Base-by-base conservation (phyloP, 2,113 vertebrate genomes). In the Manacus vitellinus region DNA sequence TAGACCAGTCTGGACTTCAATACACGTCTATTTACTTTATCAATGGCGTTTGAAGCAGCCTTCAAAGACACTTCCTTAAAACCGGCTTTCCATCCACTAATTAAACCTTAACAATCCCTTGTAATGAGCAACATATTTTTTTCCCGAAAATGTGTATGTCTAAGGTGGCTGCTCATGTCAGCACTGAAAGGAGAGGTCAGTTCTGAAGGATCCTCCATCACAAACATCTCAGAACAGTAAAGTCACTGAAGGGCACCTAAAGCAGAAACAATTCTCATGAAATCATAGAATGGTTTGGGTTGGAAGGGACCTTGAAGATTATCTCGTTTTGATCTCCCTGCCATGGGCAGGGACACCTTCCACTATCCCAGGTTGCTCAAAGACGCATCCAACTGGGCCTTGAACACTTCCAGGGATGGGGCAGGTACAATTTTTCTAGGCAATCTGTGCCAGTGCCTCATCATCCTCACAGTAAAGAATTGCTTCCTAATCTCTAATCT, bases 1-100 rank as follows among this genome's bases (percentile, higher is more conserved):
- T 95, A 93, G 51, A 68, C 55, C 19, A 0, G 1, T 61, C 65
- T 61, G 10, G 55, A 79, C 86, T 87, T 89, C 85, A 89, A 82
- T 39, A 76, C 8, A 0, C 55, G 54, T 56, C 88, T 91, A 37
- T 91, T 95, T 97, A 93, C 14, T 37, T 72, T 65, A 81, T 74
- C 83, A 81, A 43, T 43, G 58, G 70, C 0, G 51, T 96, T 91
- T 96, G 96, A 96, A 94, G 86, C 44, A 87, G 55, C 66, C 73
- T 96, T 96, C 92, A 95, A 96, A 97, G 86, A 62, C 18, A 20
- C 13, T 67, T 91, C 25, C 65, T 92, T 94, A 85, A 94, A 95
- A 92, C 47, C 84, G n/a, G 61, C 49, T 92, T 89, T 79, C 85
- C 31, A 85, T 73, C 58, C 58, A 35, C 96, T 94, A 95, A 97